Percentiles rank a stretch among this genome's conserved stretches.
phyloP scores from a whole-genome alignment of 1,140 invertebrate genomes.

The Thaumetopoea pityocampa region DNA sequence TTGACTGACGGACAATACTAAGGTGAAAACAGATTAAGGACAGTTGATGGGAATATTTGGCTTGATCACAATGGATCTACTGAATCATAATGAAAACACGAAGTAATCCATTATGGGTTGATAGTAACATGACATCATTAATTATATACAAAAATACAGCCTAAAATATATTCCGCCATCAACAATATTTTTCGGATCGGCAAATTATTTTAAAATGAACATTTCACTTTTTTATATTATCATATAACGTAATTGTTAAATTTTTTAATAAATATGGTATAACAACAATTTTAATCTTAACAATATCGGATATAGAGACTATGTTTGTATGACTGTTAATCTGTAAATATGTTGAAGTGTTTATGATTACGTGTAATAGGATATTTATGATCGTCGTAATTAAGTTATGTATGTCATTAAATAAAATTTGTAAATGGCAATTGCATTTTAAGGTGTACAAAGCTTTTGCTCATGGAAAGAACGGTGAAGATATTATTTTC shows the following conservation, averaged over 20 bases:
- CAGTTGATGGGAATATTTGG: too few relatives aligned
- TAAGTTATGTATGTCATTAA: background rate
- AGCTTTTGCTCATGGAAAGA: too few relatives aligned
- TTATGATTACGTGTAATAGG: conserved; percentile 23
- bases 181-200: conserved; percentile 5
- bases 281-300: conserved; percentile 5
- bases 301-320: background rate
- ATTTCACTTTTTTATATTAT: conserved; percentile 11
- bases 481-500: too few relatives aligned
- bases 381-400: conserved; percentile 5
- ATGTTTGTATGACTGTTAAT: conserved; percentile 22
- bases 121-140: too few relatives aligned
- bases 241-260: conserved; percentile 10
- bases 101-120: too few relatives aligned
- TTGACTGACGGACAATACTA: too few relatives aligned
- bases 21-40: too few relatives aligned
- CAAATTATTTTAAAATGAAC: conserved; percentile 12
- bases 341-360: conserved; percentile 36
- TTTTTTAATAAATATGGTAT: conserved; percentile 11
- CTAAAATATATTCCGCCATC: conserved; percentile 1
- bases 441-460: conserved; percentile 28
- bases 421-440: conserved; percentile 33
- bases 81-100: too few relatives aligned
- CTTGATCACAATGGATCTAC: too few relatives aligned
- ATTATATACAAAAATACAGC: too few relatives aligned